Evolutionary conservation across 2,113 vertebrate species (phyloP), one percentile per base, ranked within the genome.

Genomic region (Porphyrio hochstetteri): DNA sequence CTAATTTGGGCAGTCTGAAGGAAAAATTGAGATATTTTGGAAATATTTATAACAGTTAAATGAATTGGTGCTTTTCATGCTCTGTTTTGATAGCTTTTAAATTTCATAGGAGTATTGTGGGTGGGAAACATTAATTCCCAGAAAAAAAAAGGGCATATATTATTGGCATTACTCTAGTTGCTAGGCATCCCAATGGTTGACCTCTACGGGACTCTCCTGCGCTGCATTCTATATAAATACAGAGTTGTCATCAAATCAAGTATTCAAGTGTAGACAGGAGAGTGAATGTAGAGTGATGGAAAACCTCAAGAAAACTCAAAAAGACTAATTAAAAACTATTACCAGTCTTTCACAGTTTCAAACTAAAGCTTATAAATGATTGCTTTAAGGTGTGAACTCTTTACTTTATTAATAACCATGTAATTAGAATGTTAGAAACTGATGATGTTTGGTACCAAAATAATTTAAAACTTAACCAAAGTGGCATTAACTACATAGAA

Each of bases 31-130:
- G 56, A 1, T 88, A 67, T 75, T 90, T 81, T 83, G 90, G 87
- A 94, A 97, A 92, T 78, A 88, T 94, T 90, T 86, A 83, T 71
- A 93, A 35, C 33, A 27, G 46, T 77, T 79, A 80, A 91, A 82
- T 64, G 64, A 88, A 96, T 42, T 52, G 23, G 55, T 70, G 28
- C 36, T 83, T 97, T 96, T 65, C 46, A 77, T 27, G 31, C 15
- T 76, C 60, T 77, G 53, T 82, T 94, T 88, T 57, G n/a, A 88
- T 81, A 75, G 82, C 27, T 88, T 96, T 90, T 83, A 63, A 59
- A 86, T 90, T 77, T 88, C 76, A 55, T 15, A 53, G 70, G 42
- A 90, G 67, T 52, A 33, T 28, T 44, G 61, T 77, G 46, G 48
- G 55, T 67, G 27, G 31, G 29, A 92, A 93, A 80, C 21, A 61